Evolutionary conservation across 2,113 vertebrate genomes (phyloP), one percentile per base, ranked within the genome.

Genomic region (Menidia beryllina): DNA sequence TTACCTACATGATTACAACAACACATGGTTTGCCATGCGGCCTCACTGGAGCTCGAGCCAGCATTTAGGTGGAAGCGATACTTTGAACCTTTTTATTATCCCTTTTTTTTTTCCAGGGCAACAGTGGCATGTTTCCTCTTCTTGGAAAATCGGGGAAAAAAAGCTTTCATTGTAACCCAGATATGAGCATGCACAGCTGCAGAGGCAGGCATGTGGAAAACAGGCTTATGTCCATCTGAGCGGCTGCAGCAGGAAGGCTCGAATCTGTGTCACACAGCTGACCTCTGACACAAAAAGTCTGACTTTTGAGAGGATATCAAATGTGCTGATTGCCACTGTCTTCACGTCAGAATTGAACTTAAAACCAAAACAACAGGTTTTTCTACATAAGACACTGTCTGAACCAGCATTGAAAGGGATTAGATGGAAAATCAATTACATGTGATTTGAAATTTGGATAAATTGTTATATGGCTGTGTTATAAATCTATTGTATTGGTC

Each of bases 151-250:
- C n/a, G 81, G 62, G 61, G 61, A 58, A 72, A 85, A 43, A 86
- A 83, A 56, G 48, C 62, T 67, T 66, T 85, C 71, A 71, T 71
- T 77, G 82, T 84, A 86, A 87, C 86, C 82, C 81, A 88, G 86
- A 90, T 84, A 87, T 82, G 84, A 87, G 72, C 72, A 63, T 82
- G 86, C 80, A 87, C 88, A 89, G 89, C 89, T 93, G 90, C 80
- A 82, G 83, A 83, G 71, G 85, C 82, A 84, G 81, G 84, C 90
- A 88, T 88, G 88, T 88, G 90, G 86, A 91, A 91, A 92, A 90
- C 83, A 75, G 82, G 84, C 83, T 90, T 85, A 87, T 50, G 76
- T 85, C 86, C 75, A 83, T 87, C 77, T 77, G 75, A 88, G 77
- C n/a, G n/a, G n/a, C 82, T 84, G 75, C 76, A 65, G 74, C 53